Percentiles rank a stretch among this genome's conserved stretches.
Conservation (phyloP, 1,140 invertebrate genomes). For the Microplitis mediator region DNA sequence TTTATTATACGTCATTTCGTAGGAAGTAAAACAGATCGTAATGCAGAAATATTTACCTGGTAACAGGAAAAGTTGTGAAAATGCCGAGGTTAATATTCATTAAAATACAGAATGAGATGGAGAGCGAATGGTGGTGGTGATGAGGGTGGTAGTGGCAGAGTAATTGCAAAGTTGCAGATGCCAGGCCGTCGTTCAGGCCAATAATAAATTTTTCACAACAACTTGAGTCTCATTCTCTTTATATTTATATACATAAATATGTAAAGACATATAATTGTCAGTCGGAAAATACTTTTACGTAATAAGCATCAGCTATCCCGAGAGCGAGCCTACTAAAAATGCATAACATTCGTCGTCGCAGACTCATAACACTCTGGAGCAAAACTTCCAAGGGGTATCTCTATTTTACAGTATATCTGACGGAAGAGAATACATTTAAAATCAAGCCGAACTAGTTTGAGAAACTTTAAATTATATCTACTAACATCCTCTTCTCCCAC, state of each 20-base stretch:
- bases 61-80: slow-evolving; percentile 3
- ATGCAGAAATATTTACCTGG: background rate
- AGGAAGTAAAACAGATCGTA: background rate
- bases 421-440: slow-evolving; percentile 48
- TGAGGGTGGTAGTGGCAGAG: background rate
- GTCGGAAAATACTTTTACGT: background rate
- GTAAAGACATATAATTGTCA: background rate
- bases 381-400: slow-evolving; percentile 10
- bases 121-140: too few relatives aligned
- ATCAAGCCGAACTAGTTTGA: slow-evolving; percentile 50
- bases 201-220: slow-evolving; percentile 1
- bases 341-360: slow-evolving; percentile 7
- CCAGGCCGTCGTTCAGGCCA: background rate
- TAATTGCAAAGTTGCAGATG: slow-evolving; percentile 9
- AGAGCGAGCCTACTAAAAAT: slow-evolving; percentile 22
- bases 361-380: background rate
- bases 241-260: background rate
- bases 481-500: slow-evolving; percentile 29
- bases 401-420: slow-evolving; percentile 38
- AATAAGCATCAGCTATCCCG: background rate
- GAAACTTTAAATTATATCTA: slow-evolving; percentile 58
- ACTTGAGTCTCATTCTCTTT: background rate
- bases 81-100: background rate
- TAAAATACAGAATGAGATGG: too few relatives aligned
- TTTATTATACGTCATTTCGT: too few relatives aligned